Base-by-base conservation (phyloP, 1,140 invertebrate genomes). In the Chionoecetes opilio region DNA sequence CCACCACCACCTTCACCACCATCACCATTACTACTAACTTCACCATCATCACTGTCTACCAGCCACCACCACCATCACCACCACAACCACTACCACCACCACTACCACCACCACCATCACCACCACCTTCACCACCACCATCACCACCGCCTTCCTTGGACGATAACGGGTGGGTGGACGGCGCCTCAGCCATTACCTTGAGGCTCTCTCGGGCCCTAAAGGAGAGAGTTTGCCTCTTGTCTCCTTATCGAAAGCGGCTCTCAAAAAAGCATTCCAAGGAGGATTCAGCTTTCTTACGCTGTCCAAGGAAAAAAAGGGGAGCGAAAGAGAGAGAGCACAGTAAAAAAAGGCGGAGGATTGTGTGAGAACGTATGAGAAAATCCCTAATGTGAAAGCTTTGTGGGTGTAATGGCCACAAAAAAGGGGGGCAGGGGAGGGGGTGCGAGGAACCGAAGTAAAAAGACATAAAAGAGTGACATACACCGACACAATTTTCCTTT, bases 181-280 rank as follows among this genome's bases (percentile, higher is more conserved):
- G 21, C 0, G 63, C 63, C 26, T n/a, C 63, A n/a, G 21, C 63
- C 63, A 75, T 75, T 75, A 75, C 63, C n/a, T n/a, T 1, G 63
- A 75, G 63, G 63, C 63, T 75, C 9, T n/a, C 21, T 75, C 21
- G 21, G 63, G 63, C 21, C 63, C 63, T 75, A n/a, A 75, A 75
- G 63, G n/a, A n/a, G 63, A 75, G 63, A 75, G 63, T 75, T 11
- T 75, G 63, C 21, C 11, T 75, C 6, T 75, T n/a, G 21, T 75
- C 6, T 75, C 63, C n/a, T n/a, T 75, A 75, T 75, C 63, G 63
- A 75, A 26, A 5, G 46, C 89, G 46, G 46, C 89, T 75, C 53
- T 91, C 46, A 75, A 91, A 75, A 91, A 91, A 91, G 89, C 89
- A 91, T 91, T 91, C 89, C 89, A 75, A 75, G 89, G 46, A 32